These are phyloP conservation scores for Amphipoea oculea DNA, from an alignment of 2,888 invertebrate genomes.

Conservation along the genomic window DNA sequence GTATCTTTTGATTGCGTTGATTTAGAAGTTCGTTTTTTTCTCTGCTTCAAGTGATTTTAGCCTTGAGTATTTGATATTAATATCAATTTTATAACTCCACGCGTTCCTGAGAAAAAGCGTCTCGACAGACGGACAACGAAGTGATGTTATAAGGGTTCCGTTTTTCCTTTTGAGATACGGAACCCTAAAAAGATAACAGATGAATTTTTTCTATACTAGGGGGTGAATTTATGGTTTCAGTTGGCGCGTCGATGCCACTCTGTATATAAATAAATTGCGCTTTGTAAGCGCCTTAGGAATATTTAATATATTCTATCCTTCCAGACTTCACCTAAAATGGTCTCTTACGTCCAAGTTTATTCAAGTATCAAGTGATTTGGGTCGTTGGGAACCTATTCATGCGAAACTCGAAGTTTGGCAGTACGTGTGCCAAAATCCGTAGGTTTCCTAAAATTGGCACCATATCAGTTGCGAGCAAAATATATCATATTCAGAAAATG, in stretches of 20 bases:
- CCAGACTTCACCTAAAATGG: constrained; percentile 3
- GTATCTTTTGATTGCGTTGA: too few species aligned
- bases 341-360: constrained; percentile 27
- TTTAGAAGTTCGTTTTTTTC: too few species aligned
- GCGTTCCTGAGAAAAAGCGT: too few species aligned
- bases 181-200: background rate
- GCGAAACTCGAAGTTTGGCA: constrained; percentile 34
- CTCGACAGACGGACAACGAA: too few species aligned
- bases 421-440: constrained; percentile 51
- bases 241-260: background rate
- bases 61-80: too few species aligned
- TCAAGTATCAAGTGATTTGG: constrained; percentile 45
- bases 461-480: constrained; percentile 4
- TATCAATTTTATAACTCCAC: too few species aligned
- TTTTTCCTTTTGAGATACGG: too few species aligned
- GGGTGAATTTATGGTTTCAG: background rate
- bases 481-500: constrained; percentile 3
- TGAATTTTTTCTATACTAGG: background rate
- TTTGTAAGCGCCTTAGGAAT: background rate
- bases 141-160: too few species aligned
- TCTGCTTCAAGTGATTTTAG: too few species aligned
- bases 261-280: background rate
- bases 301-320: background rate
- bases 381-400: constrained; percentile 41
- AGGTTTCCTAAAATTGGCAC: constrained; percentile 48